A percentile compares a stretch with the other conserved stretches of the same genome.
phyloP scores from a whole-genome alignment of 1,140 invertebrate species.

The Caerostris darwini region DNA sequence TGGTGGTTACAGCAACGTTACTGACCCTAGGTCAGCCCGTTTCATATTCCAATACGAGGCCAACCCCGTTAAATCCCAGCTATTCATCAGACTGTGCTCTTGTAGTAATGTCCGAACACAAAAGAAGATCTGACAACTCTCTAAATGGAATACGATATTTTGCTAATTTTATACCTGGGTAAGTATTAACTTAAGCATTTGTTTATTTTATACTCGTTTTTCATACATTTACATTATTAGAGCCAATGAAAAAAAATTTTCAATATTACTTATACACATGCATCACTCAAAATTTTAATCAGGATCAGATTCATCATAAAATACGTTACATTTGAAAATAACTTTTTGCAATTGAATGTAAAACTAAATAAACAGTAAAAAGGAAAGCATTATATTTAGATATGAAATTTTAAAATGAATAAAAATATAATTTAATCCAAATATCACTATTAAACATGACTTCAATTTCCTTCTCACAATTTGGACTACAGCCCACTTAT shows the following conservation, averaged over 20 bases:
- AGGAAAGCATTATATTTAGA: no score
- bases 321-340: no score
- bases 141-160: conserved; percentile 71
- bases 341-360: no score
- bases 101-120: conserved; percentile 70
- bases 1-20: conserved; percentile 73
- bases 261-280: neutral
- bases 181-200: conserved; percentile 30
- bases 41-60: conserved; percentile 56
- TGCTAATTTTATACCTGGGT: conserved; percentile 76
- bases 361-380: no score
- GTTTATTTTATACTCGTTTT: neutral
- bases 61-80: conserved; percentile 70
- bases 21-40: conserved; percentile 73
- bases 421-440: no score
- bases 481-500: no score
- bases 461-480: no score
- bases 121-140: conserved; percentile 55
- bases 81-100: conserved; percentile 71
- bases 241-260: neutral
- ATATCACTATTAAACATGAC: no score
- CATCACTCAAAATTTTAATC: neutral
- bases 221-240: neutral
- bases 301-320: neutral
- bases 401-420: no score